A percentile compares a stretch with the other conserved stretches of the same genome.
Evolutionary conservation across 2,797 vertebrate genomes (phyloP).

Genomic region (Chaetodon trifasciatus): DNA sequence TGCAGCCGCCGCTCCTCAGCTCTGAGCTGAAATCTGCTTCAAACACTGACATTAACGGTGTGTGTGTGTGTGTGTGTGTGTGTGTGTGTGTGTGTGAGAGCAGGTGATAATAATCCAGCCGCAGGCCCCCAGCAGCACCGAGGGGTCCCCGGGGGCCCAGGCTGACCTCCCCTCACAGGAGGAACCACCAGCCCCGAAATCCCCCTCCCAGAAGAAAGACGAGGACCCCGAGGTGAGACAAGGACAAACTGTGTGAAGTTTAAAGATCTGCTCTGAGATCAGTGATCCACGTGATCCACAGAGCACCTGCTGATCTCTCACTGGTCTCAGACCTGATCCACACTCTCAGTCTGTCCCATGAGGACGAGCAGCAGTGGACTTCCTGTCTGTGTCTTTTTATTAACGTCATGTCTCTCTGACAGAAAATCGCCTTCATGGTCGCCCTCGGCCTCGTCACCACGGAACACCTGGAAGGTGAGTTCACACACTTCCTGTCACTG

Average conservation of each 20-base stretch:
- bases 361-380: too few relatives aligned
- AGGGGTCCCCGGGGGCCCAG: constrained; percentile 86
- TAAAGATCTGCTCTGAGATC: too few relatives aligned
- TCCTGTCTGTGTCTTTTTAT: too few relatives aligned
- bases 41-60: too few relatives aligned
- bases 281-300: too few relatives aligned
- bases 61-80: too few relatives aligned
- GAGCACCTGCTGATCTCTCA: too few relatives aligned
- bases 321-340: too few relatives aligned
- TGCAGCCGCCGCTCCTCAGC: constrained; percentile 90
- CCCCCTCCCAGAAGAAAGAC: constrained; percentile 86
- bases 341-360: too few relatives aligned
- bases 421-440: constrained; percentile 99
- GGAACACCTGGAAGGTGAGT: constrained; percentile 96
- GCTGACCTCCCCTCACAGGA: constrained; percentile 86
- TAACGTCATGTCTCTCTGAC: constrained; percentile 24
- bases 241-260: too few relatives aligned
- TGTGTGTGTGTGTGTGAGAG: constrained; percentile 5
- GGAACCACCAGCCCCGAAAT: constrained; percentile 81
- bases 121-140: constrained; percentile 85
- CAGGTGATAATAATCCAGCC: constrained; percentile 98
- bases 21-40: constrained; percentile 68
- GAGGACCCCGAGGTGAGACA: constrained; percentile 93
- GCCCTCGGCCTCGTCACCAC: constrained; percentile 96
- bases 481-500: too few relatives aligned